Base-by-base conservation (phyloP, 2,888 invertebrate species). In the Meiosimyza decipiens region DNA sequence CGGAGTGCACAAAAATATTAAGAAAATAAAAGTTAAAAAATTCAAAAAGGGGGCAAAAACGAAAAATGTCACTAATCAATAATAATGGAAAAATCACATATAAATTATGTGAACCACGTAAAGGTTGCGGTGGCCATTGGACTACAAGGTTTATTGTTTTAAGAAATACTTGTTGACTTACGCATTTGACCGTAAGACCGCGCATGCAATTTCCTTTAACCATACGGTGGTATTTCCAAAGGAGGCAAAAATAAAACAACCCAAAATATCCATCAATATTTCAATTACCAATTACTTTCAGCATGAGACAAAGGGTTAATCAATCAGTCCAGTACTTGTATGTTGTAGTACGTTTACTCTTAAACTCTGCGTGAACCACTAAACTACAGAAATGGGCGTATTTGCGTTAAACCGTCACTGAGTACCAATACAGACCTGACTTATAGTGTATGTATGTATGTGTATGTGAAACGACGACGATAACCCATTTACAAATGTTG, bases 401-500 rank as follows among this genome's bases (percentile, higher is more conserved):
- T 65, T 74, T 79, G 77, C 65, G 79, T 79, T 82, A 82, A 82
- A 83, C 79, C 79, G 77, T 78, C 76, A 59, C 63, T 70, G 28
- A 70, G 49, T 63, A 52, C 15, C 63, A 6, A 71, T 67, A 51
- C 72, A 71, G 62, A 18, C 65, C 65, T 73, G 64, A 67, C 62
- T 76, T 33, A 59, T 71, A 22, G 64, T 22, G 74, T 74, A 51
- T 62, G 63, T 71, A n/a, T 68, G 15, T 50, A 69, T 50, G 66
- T 64, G 60, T 13, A 22, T n/a, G 22, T 62, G 67, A 47, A 76
- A 75, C 74, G 60, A 76, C 79, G 78, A 79, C 76, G 66, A 16
- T 74, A 78, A 80, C 77, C 80, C 80, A 80, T 84, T 85, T 83
- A 83, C 83, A 83, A 85, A 84, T 86, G 85, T 85, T 86, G 85